Percentiles rank a stretch among this genome's conserved stretches.
Conservation (phyloP, 2,113 vertebrate species). For the Cyanoliseus patagonus region DNA sequence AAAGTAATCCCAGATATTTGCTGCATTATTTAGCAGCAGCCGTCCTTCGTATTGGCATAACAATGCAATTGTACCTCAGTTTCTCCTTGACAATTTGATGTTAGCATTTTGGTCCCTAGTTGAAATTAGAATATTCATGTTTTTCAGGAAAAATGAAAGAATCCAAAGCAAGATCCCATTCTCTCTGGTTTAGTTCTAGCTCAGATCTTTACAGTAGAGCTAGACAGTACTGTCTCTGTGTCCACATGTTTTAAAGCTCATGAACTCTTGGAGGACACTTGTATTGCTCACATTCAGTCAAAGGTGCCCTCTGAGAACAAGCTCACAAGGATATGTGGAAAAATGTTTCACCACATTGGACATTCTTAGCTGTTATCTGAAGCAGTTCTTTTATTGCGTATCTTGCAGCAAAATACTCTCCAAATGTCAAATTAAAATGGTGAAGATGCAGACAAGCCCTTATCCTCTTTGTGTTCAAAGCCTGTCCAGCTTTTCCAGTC, state of each 20-base stretch:
- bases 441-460: not conserved
- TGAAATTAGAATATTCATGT: not conserved
- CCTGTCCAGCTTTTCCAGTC: not conserved
- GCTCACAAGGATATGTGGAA: not conserved
- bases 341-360: not conserved
- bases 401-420: not conserved
- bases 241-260: not conserved
- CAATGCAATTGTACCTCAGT: not conserved
- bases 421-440: not conserved
- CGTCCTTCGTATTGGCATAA: not conserved
- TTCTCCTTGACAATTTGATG: not conserved
- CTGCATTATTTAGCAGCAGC: not conserved
- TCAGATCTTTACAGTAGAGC: not conserved
- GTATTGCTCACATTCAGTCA: not conserved
- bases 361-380: not conserved
- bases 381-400: not conserved
- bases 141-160: not conserved
- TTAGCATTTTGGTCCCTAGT: not conserved
- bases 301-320: not conserved
- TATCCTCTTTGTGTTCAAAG: not conserved
- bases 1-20: not conserved
- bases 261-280: not conserved
- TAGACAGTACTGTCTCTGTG: not conserved
- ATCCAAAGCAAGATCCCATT: not conserved
- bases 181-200: not conserved